Percentiles rank a stretch among this genome's conserved stretches.
Conservation (phyloP, 2,888 invertebrate species). For the Dendrolimus houi region DNA sequence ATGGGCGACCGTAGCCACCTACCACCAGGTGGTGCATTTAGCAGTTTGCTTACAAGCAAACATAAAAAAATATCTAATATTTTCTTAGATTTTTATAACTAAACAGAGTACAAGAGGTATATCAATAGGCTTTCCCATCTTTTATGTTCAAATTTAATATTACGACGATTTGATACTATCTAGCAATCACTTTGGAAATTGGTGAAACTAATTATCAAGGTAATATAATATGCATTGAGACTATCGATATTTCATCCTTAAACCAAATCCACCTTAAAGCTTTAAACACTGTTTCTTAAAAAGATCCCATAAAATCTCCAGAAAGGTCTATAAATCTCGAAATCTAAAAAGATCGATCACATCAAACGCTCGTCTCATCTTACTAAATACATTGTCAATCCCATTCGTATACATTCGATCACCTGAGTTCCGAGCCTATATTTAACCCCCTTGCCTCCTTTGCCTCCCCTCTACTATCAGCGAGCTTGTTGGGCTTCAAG, state of each 20-base stretch:
- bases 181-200: too few species aligned
- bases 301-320: background rate
- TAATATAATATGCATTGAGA: background rate
- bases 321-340: background rate
- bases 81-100: too few species aligned
- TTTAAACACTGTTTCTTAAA: background rate
- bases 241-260: background rate
- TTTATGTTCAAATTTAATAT: too few species aligned
- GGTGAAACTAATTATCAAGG: too few species aligned
- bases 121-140: too few species aligned
- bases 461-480: constrained; percentile 12
- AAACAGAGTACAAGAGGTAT: too few species aligned
- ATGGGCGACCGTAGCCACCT: too few species aligned
- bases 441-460: constrained; percentile 11
- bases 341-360: background rate
- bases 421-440: constrained; percentile 17
- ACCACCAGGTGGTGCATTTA: too few species aligned
- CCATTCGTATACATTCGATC: constrained; percentile 6
- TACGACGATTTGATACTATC: too few species aligned
- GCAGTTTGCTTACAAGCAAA: too few species aligned
- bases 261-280: background rate
- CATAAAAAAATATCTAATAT: too few species aligned
- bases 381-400: background rate
- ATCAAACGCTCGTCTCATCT: background rate
- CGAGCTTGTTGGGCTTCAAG: constrained; percentile 15